phyloP scores from a whole-genome alignment of 1,140 invertebrate genomes.

The Drosophila orena region DNA sequence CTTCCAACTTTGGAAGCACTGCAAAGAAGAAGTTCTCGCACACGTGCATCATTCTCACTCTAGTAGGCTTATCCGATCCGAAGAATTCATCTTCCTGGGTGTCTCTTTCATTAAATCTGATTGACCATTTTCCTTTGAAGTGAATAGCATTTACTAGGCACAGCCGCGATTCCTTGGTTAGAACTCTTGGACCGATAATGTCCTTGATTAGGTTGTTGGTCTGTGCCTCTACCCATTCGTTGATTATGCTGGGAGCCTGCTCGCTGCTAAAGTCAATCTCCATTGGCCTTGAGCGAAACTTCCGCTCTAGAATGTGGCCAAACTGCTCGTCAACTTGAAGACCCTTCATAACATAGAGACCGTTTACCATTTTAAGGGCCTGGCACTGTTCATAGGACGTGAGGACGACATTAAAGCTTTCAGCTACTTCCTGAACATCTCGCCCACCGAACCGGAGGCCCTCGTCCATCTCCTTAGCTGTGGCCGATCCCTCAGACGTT shows the following conservation, averaged over 20 bases:
- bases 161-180: slow-evolving; percentile 86
- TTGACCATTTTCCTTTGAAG: slow-evolving; percentile 90
- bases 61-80: slow-evolving; percentile 55
- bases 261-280: slow-evolving; percentile 86
- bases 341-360: slow-evolving; percentile 87
- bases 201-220: slow-evolving; percentile 90
- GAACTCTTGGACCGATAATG: slow-evolving; percentile 86
- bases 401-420: slow-evolving; percentile 52
- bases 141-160: slow-evolving; percentile 93
- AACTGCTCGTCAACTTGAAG: slow-evolving; percentile 79
- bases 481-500: slow-evolving; percentile 85
- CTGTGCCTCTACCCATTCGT: slow-evolving; percentile 89
- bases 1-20: slow-evolving; percentile 72
- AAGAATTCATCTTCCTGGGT: slow-evolving; percentile 84
- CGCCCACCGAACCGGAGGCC: slow-evolving; percentile 76
- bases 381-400: slow-evolving; percentile 71
- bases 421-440: slow-evolving; percentile 31
- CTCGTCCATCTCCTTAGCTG: slow-evolving; percentile 85
- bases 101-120: slow-evolving; percentile 76
- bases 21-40: slow-evolving; percentile 74
- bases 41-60: slow-evolving; percentile 85
- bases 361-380: slow-evolving; percentile 87
- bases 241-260: slow-evolving; percentile 86
- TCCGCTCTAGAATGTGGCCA: slow-evolving; percentile 83
- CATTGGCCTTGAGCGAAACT: slow-evolving; percentile 85